Evolutionary conservation across 2,888 invertebrate species (phyloP).

Genomic region (Chalcis sispes): DNA sequence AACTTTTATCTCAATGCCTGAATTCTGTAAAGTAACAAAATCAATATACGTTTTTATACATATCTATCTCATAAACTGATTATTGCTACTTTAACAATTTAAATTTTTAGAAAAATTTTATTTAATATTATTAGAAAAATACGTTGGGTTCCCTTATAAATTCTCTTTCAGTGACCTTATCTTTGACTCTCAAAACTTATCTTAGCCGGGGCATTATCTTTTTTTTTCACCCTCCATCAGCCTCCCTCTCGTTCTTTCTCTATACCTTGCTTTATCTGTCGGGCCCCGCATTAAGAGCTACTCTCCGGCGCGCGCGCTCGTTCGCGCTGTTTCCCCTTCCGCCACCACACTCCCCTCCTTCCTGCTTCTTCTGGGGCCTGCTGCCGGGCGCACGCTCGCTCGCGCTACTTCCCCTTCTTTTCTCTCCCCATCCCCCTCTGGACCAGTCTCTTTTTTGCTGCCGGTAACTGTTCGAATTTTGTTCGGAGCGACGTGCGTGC

Average conservation of each 20-base stretch:
- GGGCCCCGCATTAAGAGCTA: conserved; percentile 18
- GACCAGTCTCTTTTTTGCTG: conserved; percentile 65
- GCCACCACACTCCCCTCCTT: conserved; percentile 12
- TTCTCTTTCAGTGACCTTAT: conserved; percentile 28
- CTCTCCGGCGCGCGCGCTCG: conserved; percentile 35
- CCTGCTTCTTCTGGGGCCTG: conserved; percentile 55
- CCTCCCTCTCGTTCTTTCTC: conserved; percentile 26
- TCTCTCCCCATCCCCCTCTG: conserved; percentile 45
- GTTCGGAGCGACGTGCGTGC: conserved; percentile 57
- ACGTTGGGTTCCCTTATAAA: conserved; percentile 31
- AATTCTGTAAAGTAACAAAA: too few relatives aligned
- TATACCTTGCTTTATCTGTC: conserved; percentile 43
- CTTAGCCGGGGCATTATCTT: conserved; percentile 36
- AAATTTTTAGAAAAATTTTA: too few relatives aligned
- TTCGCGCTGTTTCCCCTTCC: conserved; percentile 32
- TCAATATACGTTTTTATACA: too few relatives aligned
- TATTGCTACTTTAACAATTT: too few relatives aligned
- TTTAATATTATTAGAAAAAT: conserved; percentile 11
- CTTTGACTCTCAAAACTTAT: conserved; percentile 42
- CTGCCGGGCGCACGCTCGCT: conserved; percentile 53
- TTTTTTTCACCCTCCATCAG: conserved; percentile 18
- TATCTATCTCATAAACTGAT: too few relatives aligned
- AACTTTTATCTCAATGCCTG: too few relatives aligned
- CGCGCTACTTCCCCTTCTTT: conserved; percentile 33
- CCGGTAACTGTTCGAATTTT: conserved; percentile 74